A percentile compares a stretch with the other conserved stretches of the same genome.
These are phyloP conservation scores for Brachylomia viminalis DNA, from an alignment of 2,888 invertebrate genomes.

Conservation along the genomic window DNA sequence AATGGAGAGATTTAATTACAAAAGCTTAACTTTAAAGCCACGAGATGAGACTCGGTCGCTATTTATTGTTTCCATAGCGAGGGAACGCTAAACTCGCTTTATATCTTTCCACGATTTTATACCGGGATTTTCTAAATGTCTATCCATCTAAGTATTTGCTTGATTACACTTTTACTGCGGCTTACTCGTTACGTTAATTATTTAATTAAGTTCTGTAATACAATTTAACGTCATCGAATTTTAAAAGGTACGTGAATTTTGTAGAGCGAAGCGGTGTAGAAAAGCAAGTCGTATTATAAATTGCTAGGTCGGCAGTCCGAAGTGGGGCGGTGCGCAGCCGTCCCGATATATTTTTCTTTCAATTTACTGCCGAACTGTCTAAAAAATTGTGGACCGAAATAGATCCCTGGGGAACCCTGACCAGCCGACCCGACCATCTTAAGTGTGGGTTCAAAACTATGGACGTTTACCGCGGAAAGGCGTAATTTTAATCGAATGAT, in stretches of 20 bases:
- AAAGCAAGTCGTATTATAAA: slow-evolving; percentile 23
- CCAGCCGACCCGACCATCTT: not conserved
- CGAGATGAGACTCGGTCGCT: slow-evolving; percentile 34
- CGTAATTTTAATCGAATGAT: slow-evolving; percentile 1
- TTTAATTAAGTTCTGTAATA: not conserved
- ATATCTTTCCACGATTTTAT: slow-evolving; percentile 14
- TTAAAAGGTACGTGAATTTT: not conserved
- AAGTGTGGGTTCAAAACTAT: slow-evolving; percentile 8
- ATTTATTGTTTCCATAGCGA: slow-evolving; percentile 53
- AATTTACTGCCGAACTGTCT: slow-evolving; percentile 28
- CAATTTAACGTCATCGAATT: not conserved
- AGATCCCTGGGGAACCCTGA: slow-evolving; percentile 16
- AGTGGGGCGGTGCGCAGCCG: slow-evolving; percentile 8
- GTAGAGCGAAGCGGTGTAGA: not conserved
- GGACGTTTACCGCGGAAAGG: not conserved
- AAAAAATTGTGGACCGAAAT: slow-evolving; percentile 14
- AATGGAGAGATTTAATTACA: slow-evolving; percentile 64
- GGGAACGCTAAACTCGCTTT: slow-evolving; percentile 25
- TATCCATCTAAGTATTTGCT: slow-evolving; percentile 23
- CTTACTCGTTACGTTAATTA: slow-evolving; percentile 22
- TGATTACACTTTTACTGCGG: slow-evolving; percentile 28
- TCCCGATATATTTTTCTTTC: slow-evolving; percentile 41
- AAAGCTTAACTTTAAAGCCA: slow-evolving; percentile 52
- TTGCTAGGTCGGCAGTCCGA: slow-evolving; percentile 5
- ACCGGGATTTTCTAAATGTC: slow-evolving; percentile 28